A percentile compares a stretch with the other conserved stretches of the same genome.
Evolutionary conservation across 2,113 vertebrate species (phyloP).

Genomic region (Eulemur rufifrons): DNA sequence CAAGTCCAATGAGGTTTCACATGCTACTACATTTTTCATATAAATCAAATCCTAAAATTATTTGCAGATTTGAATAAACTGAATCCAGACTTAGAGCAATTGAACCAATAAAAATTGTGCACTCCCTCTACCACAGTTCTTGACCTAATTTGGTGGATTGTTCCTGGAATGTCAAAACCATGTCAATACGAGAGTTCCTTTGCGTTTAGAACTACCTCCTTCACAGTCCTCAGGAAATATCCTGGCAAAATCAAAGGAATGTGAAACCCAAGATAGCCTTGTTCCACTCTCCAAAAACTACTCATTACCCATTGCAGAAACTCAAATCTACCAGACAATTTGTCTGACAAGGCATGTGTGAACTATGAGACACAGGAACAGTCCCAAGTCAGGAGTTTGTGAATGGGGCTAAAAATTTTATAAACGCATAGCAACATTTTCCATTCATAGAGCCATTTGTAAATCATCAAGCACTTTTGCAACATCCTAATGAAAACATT

Average conservation of each 20-base stretch:
- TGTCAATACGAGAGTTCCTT: constrained; percentile 51
- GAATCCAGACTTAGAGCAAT: constrained; percentile 42
- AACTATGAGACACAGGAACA: background rate
- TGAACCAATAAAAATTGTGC: background rate
- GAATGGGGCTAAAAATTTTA: constrained; percentile 29
- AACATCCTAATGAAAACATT: background rate
- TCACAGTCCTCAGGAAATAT: constrained; percentile 54
- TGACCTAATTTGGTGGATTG: constrained; percentile 6
- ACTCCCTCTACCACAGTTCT: background rate
- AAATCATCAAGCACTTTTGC: background rate
- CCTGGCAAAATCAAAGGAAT: constrained; percentile 64
- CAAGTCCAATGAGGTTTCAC: background rate
- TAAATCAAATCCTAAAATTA: constrained; percentile 19
- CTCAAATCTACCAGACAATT: constrained; percentile 65
- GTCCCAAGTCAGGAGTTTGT: background rate
- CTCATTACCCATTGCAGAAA: constrained; percentile 48
- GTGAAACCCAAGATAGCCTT: constrained; percentile 40
- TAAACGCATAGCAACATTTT: background rate
- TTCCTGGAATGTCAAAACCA: constrained; percentile 52
- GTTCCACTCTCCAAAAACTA: background rate
- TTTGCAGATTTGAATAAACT: background rate
- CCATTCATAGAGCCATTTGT: background rate
- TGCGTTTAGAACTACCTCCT: constrained; percentile 48
- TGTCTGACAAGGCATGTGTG: background rate
- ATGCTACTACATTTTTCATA: background rate